These are phyloP conservation scores for Deroptyus accipitrinus DNA, from an alignment of 2,113 vertebrate species.

Conservation along the genomic window DNA sequence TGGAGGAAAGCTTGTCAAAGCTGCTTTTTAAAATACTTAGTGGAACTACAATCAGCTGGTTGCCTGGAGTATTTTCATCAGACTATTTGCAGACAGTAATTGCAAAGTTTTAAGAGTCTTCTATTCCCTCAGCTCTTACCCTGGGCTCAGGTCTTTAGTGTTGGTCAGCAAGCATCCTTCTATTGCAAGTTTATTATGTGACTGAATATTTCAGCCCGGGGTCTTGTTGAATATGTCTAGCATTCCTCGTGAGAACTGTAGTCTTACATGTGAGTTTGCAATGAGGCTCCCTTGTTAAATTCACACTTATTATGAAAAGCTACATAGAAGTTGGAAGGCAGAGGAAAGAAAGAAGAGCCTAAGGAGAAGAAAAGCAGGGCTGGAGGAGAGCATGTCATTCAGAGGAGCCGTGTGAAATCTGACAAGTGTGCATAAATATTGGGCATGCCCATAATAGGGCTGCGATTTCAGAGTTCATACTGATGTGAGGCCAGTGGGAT, in stretches of 20 bases:
- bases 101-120: not conserved
- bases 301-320: not conserved
- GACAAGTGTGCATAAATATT: slow-evolving; percentile 35
- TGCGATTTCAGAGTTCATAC: not conserved
- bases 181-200: not conserved
- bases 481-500: slow-evolving; percentile 7
- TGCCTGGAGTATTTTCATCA: not conserved
- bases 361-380: not conserved
- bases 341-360: not conserved
- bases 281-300: not conserved
- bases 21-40: not conserved
- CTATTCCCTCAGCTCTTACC: not conserved
- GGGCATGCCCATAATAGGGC: not conserved
- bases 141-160: not conserved
- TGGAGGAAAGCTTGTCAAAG: not conserved
- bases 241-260: not conserved
- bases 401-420: not conserved
- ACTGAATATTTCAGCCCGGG: not conserved
- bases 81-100: not conserved
- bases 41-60: not conserved
- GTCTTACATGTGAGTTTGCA: not conserved
- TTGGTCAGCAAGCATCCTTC: not conserved
- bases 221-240: not conserved
- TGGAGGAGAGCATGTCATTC: not conserved
- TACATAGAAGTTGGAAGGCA: not conserved